Evolutionary conservation across 2,888 invertebrate species (phyloP).

Genomic region (Octodonta nipae): DNA sequence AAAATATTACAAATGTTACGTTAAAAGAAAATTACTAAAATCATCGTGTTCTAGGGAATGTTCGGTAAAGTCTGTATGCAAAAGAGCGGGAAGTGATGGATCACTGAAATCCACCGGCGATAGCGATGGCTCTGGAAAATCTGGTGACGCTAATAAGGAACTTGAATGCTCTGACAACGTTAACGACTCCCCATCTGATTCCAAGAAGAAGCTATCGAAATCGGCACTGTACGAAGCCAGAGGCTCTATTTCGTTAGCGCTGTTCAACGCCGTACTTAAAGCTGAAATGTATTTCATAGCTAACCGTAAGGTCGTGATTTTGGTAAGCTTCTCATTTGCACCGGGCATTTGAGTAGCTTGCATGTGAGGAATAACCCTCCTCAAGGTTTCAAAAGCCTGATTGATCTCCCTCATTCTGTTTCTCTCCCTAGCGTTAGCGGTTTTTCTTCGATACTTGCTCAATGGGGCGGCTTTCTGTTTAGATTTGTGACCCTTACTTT

Average conservation of each 20-base stretch:
- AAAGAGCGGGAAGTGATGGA: conserved; percentile 28
- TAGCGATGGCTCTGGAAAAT: conserved; percentile 39
- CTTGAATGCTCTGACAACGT: conserved; percentile 38
- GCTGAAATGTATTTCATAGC: conserved; percentile 80
- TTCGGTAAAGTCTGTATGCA: conserved; percentile 32
- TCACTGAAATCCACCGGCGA: conserved; percentile 43
- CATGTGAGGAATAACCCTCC: conserved; percentile 60
- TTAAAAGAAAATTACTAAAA: conserved; percentile 33
- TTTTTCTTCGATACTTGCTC: conserved; percentile 79
- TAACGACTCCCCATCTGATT: conserved; percentile 46
- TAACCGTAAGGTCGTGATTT: conserved; percentile 73
- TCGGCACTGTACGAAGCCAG: conserved; percentile 28
- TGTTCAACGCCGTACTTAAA: conserved; percentile 48
- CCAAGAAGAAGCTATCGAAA: conserved; percentile 36
- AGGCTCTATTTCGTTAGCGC: conserved; percentile 11
- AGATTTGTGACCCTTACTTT: conserved; percentile 28
- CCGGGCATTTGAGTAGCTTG: conserved; percentile 33
- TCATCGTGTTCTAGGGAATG: conserved; percentile 29
- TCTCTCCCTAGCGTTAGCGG: conserved; percentile 78
- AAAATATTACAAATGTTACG: conserved; percentile 18
- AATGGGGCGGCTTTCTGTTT: conserved; percentile 59
- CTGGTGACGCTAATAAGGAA: conserved; percentile 40
- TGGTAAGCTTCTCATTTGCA: conserved; percentile 70
- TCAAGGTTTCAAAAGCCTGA: conserved; percentile 69
- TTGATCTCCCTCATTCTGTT: conserved; percentile 84